phyloP scores from a whole-genome alignment of 2,888 invertebrate genomes.

The Harpalus rufipes region DNA sequence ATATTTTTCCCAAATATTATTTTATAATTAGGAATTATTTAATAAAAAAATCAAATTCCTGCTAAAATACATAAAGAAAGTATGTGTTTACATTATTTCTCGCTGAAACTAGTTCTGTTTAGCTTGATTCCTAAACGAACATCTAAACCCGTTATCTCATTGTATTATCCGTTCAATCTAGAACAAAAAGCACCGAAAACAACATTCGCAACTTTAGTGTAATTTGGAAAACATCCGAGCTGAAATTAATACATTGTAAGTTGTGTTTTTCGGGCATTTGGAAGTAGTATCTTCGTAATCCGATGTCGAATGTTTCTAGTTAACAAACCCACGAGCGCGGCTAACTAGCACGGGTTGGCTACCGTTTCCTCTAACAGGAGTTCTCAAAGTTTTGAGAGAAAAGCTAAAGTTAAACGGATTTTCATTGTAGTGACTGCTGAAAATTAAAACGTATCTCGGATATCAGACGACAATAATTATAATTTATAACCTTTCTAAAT shows the following conservation, averaged over 20 bases:
- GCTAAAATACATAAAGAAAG: neutral
- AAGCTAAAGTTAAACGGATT: no score
- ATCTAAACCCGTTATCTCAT: constrained; percentile 44
- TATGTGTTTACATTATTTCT: constrained; percentile 11
- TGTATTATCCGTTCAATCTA: constrained; percentile 13
- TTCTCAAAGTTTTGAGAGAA: neutral
- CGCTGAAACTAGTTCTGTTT: neutral
- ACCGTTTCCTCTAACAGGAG: neutral
- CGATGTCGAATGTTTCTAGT: constrained; percentile 47
- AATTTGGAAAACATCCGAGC: constrained; percentile 21
- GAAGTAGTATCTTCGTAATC: constrained; percentile 40
- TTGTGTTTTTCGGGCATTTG: constrained; percentile 33
- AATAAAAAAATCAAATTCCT: neutral
- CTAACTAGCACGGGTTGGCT: neutral
- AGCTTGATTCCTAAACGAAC: neutral
- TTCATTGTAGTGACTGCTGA: no score
- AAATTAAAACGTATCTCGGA: no score
- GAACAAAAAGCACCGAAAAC: constrained; percentile 11
- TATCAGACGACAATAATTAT: no score
- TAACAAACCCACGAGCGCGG: constrained; percentile 45
- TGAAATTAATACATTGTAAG: constrained; percentile 50
- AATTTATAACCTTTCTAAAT: no score
- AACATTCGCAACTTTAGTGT: constrained; percentile 13
- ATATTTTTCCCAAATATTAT: neutral
- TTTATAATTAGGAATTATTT: no score